Evolutionary conservation across 2,888 invertebrate genomes (phyloP).

Genomic region (Noctua fimbriata): DNA sequence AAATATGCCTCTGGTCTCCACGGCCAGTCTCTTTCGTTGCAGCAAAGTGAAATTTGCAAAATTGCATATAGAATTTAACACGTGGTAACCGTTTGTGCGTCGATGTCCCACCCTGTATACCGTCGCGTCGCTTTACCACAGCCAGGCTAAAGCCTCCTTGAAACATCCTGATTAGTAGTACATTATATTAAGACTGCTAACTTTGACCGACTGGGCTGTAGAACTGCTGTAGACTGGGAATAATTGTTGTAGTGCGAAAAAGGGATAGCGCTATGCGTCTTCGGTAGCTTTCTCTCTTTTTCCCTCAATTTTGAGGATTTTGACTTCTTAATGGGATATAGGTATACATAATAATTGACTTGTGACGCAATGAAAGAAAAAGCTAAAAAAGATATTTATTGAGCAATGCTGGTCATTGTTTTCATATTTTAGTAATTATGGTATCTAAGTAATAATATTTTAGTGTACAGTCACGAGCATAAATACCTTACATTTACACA

Average conservation of each 20-base stretch:
- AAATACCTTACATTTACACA: background rate
- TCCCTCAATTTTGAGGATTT: background rate
- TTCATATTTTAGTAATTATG: background rate
- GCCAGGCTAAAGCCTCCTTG: background rate
- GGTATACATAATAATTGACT: background rate
- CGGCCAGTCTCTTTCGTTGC: no score
- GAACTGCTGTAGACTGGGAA: no score
- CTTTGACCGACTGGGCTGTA: background rate
- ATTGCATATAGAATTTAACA: no score
- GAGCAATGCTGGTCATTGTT: constrained; percentile 10
- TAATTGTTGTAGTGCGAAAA: background rate
- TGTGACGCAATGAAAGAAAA: background rate
- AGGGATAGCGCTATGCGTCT: background rate
- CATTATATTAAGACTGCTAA: background rate
- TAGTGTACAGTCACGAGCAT: background rate
- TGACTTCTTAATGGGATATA: background rate
- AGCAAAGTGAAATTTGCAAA: no score
- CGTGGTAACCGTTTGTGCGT: no score
- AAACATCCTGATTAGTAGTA: background rate
- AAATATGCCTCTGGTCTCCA: no score
- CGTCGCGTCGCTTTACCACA: no score
- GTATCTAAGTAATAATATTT: background rate
- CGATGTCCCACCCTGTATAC: no score
- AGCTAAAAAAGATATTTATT: background rate
- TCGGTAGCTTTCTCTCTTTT: background rate